Percentiles rank a stretch among this genome's conserved stretches.
phyloP scores from a whole-genome alignment of 1,140 invertebrate genomes.

The Leptoteleia sp. region DNA sequence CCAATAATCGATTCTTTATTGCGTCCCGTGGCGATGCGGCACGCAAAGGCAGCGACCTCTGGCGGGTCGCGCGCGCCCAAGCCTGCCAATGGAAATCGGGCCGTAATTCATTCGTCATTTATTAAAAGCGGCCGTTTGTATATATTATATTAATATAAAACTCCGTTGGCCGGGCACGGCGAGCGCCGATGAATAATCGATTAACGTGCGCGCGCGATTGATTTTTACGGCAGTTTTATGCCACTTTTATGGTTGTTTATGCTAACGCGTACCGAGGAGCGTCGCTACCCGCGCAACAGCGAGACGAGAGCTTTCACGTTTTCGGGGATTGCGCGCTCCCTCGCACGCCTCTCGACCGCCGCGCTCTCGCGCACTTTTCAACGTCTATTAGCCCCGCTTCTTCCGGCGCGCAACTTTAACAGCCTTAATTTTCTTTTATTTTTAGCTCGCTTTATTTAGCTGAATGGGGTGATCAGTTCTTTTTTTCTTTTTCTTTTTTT shows the following conservation, averaged over 20 bases:
- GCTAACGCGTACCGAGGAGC: conserved; percentile 16
- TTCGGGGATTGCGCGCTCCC: too few species aligned
- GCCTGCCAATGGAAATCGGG: conserved; percentile 13
- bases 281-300: too few species aligned
- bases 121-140: conserved; percentile 20
- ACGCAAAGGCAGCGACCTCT: conserved; percentile 17
- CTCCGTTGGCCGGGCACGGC: not conserved
- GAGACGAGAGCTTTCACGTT: too few species aligned
- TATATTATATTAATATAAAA: conserved; percentile 33
- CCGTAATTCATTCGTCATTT: conserved; percentile 30
- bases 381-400: too few species aligned
- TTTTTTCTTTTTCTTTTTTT: too few species aligned
- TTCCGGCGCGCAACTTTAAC: too few species aligned
- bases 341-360: too few species aligned
- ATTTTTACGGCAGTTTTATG: conserved; percentile 44
- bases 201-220: conserved; percentile 32
- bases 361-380: too few species aligned
- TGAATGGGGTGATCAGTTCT: too few species aligned
- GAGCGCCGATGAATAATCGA: conserved; percentile 37
- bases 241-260: conserved; percentile 39
- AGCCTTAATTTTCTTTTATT: too few species aligned
- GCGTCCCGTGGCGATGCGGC: conserved; percentile 25
- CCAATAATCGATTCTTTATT: conserved; percentile 54
- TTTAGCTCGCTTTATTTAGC: too few species aligned
- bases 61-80: conserved; percentile 3